Evolutionary conservation across 2,797 vertebrate species (phyloP).

Genomic region (Helostoma temminkii): DNA sequence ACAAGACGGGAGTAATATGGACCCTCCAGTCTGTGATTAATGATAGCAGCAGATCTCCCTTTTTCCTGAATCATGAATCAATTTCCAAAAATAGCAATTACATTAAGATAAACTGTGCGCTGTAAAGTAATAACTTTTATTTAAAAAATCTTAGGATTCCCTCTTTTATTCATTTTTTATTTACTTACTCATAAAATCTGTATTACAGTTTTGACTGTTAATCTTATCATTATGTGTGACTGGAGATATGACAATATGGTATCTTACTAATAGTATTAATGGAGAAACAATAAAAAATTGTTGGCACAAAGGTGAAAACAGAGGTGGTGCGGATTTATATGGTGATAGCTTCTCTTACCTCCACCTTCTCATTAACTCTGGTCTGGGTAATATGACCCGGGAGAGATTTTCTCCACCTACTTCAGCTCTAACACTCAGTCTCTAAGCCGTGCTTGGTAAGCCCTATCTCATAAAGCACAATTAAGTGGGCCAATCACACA

Average conservation of each 20-base stretch:
- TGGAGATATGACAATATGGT: conserved; percentile 54
- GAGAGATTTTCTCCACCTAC: conserved; percentile 83
- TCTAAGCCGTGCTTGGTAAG: conserved; percentile 79
- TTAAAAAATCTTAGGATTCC: not conserved
- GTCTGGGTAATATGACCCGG: conserved; percentile 82
- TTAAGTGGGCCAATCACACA: conserved; percentile 88
- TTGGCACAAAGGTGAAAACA: conserved; percentile 61
- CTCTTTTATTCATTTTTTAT: conserved; percentile 28
- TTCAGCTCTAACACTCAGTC: conserved; percentile 77
- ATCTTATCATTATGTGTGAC: conserved; percentile 9
- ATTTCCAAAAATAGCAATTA: conserved; percentile 14
- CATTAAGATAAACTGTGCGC: conserved; percentile 8
- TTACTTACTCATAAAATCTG: conserved; percentile 10
- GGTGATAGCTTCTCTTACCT: conserved; percentile 81
- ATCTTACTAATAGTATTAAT: conserved; percentile 60
- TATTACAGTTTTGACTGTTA: not conserved
- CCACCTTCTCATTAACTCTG: conserved; percentile 87
- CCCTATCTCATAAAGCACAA: conserved; percentile 86
- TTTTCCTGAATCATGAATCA: conserved; percentile 28
- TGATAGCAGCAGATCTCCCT: conserved; percentile 32
- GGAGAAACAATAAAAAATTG: conserved; percentile 63
- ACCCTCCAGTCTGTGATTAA: conserved; percentile 47
- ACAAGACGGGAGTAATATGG: conserved; percentile 41
- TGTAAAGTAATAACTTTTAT: conserved; percentile 4
- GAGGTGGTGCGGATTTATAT: conserved; percentile 79